These are phyloP conservation scores for Brachyistius frenatus DNA, from an alignment of 2,113 vertebrate genomes.

Conservation along the genomic window DNA sequence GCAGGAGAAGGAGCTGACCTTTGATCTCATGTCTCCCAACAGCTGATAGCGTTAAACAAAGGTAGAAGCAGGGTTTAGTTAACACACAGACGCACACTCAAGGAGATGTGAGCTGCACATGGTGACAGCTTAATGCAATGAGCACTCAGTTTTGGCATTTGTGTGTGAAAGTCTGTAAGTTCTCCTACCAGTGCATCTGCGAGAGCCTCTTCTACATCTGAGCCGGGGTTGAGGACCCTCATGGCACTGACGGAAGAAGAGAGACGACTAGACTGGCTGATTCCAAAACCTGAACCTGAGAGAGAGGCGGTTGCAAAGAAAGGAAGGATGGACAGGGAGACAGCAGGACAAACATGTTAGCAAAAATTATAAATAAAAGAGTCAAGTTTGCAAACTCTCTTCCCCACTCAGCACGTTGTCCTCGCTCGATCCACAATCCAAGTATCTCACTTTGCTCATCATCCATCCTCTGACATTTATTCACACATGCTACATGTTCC, in stretches of 20 bases:
- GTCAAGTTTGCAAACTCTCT: not conserved
- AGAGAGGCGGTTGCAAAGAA: conserved; percentile 15
- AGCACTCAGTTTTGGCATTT: conserved; percentile 1
- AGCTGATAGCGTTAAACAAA: conserved; percentile 95
- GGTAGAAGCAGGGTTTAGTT: conserved; percentile 78
- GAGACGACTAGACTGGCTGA: conserved; percentile 93
- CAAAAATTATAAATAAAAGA: not conserved
- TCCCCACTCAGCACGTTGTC: not conserved
- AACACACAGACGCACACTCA: conserved; percentile 53
- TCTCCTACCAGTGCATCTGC: conserved; percentile 93
- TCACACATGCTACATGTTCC: conserved; percentile 24
- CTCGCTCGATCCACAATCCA: conserved; percentile 1
- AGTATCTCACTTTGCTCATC: not conserved
- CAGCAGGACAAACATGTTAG: conserved; percentile 12
- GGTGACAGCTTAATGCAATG: conserved; percentile 16
- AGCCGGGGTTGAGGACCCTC: conserved; percentile 95
- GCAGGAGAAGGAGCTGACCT: conserved; percentile 88
- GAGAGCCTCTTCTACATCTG: conserved; percentile 96
- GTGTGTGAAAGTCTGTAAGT: not conserved
- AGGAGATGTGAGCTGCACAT: conserved; percentile 41
- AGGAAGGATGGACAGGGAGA: conserved; percentile 5
- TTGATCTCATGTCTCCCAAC: conserved; percentile 98
- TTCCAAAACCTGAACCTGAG: conserved; percentile 90
- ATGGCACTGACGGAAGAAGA: conserved; percentile 97
- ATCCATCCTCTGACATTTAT: conserved; percentile 21